Percentiles rank a stretch among this genome's conserved stretches.
Conservation (phyloP, 2,888 invertebrate species). For the Entomobrya proxima region DNA sequence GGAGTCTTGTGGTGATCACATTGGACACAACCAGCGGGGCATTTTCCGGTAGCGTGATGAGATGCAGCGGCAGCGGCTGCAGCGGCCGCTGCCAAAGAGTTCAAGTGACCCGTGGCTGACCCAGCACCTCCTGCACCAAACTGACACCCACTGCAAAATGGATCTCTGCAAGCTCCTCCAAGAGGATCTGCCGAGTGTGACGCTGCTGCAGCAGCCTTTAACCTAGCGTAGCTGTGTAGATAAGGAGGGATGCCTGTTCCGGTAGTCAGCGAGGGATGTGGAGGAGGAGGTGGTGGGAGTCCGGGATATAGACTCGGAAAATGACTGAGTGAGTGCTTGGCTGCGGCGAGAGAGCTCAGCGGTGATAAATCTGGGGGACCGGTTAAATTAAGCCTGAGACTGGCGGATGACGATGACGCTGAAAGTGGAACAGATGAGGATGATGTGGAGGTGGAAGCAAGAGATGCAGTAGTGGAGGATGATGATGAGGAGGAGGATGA, state of each 20-base stretch:
- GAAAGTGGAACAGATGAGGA: conserved; percentile 43
- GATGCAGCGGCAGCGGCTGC: conserved; percentile 1
- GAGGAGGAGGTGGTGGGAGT: conserved; percentile 66
- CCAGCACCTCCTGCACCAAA: conserved; percentile 80
- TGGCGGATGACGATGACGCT: conserved; percentile 46
- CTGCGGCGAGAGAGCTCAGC: conserved; percentile 53
- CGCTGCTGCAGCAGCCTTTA: conserved; percentile 77
- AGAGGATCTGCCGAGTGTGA: conserved; percentile 82
- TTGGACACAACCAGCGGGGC: conserved; percentile 95
- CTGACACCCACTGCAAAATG: conserved; percentile 94
- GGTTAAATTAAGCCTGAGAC: conserved; percentile 69
- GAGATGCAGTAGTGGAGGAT: conserved; percentile 35
- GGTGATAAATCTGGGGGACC: conserved; percentile 67
- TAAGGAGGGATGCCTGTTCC: conserved; percentile 74
- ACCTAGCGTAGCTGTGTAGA: conserved; percentile 74
- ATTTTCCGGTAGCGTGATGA: conserved; percentile 78
- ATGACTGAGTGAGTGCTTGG: conserved; percentile 55
- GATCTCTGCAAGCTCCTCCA: conserved; percentile 86
- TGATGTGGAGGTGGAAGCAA: conserved; percentile 40
- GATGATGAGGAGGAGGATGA: conserved; percentile 60
- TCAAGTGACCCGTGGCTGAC: conserved; percentile 77
- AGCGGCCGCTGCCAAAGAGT: conserved; percentile 44
- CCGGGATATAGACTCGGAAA: conserved; percentile 51
- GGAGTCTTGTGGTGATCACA: conserved; percentile 91
- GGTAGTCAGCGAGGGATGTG: conserved; percentile 44